These are phyloP conservation scores for Mactra quadrangularis DNA, from an alignment of 1,140 invertebrate genomes.

Conservation along the genomic window DNA sequence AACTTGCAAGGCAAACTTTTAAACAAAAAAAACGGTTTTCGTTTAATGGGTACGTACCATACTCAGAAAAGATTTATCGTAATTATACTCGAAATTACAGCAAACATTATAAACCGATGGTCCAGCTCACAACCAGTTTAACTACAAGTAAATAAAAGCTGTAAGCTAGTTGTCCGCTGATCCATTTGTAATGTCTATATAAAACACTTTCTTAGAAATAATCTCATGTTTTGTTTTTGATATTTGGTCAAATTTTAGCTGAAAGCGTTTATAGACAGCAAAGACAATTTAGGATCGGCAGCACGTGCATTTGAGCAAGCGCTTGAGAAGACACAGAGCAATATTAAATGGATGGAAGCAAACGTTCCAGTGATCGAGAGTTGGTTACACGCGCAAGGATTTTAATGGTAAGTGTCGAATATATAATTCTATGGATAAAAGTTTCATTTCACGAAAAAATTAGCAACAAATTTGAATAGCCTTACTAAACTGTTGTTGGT, in stretches of 20 bases:
- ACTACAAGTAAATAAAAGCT: too few species aligned
- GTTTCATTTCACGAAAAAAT: not conserved
- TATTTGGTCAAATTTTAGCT: slow-evolving; percentile 67
- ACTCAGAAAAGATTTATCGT: too few species aligned
- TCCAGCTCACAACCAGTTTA: too few species aligned
- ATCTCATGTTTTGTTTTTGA: too few species aligned
- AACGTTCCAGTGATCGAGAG: slow-evolving; percentile 89
- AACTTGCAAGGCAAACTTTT: too few species aligned
- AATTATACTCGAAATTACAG: too few species aligned
- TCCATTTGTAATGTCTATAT: too few species aligned
- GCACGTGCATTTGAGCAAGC: slow-evolving; percentile 90
- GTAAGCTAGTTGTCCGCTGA: too few species aligned
- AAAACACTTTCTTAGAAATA: too few species aligned
- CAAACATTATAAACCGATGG: too few species aligned
- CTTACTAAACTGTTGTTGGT: not conserved
- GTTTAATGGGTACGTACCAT: too few species aligned
- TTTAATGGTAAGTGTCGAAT: slow-evolving; percentile 83
- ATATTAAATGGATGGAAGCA: slow-evolving; percentile 91
- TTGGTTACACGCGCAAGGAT: slow-evolving; percentile 85
- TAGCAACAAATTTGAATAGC: not conserved
- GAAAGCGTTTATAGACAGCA: slow-evolving; percentile 55
- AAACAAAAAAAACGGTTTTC: too few species aligned
- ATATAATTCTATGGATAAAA: not conserved
- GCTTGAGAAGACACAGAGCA: slow-evolving; percentile 90
- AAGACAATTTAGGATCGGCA: slow-evolving; percentile 85